A percentile compares a stretch with the other conserved stretches of the same genome.
Conservation (phyloP, 2,888 invertebrate species). For the Drosophila mayaguana region DNA sequence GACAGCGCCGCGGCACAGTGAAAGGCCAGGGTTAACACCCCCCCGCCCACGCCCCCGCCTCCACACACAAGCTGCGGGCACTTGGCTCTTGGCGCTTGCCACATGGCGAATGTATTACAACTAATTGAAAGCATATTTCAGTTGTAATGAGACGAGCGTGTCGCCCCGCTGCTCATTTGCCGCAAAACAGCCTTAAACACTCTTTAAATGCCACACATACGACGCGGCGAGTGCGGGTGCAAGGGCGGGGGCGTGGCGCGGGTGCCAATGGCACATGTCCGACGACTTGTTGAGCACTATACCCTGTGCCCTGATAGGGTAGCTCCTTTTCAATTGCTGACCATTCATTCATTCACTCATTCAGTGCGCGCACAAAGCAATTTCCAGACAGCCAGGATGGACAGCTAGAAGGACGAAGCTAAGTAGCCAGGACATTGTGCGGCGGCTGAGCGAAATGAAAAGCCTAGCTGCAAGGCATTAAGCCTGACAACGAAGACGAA, state of each 20-base stretch:
- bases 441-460: conserved; percentile 58
- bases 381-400: conserved; percentile 13
- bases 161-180: conserved; percentile 49
- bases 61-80: neutral
- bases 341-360: conserved; percentile 56
- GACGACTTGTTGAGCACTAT: conserved; percentile 66
- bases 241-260: no score
- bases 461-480: conserved; percentile 61
- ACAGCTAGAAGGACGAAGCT: conserved; percentile 36
- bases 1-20: conserved; percentile 22
- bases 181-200: conserved; percentile 29
- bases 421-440: conserved; percentile 61
- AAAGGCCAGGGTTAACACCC: conserved; percentile 49
- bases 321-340: conserved; percentile 48
- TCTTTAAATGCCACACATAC: conserved; percentile 55
- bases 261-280: conserved; percentile 11
- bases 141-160: conserved; percentile 58
- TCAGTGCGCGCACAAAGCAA: conserved; percentile 39
- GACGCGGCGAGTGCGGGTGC: conserved; percentile 27
- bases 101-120: conserved; percentile 64
- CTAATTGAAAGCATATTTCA: conserved; percentile 77
- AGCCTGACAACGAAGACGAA: conserved; percentile 62
- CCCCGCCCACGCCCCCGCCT: conserved; percentile 4
- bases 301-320: conserved; percentile 38
- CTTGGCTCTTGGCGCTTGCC: conserved; percentile 12